Base-by-base conservation (phyloP, 2,888 invertebrate genomes). In the Perizoma affinitatum region DNA sequence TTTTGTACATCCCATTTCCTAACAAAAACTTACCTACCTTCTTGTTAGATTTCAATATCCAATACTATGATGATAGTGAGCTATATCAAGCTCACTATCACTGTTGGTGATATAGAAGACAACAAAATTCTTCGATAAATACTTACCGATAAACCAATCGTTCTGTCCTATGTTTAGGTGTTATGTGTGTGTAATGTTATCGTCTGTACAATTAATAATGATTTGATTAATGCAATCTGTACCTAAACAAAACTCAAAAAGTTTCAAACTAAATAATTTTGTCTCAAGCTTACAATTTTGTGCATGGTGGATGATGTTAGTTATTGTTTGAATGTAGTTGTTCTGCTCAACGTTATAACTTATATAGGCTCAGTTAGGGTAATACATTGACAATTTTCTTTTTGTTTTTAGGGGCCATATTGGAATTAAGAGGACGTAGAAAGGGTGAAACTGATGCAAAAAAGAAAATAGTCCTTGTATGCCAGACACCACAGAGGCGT, bases 371-470 rank as follows among this genome's bases (percentile, higher is more conserved):
- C 68, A 68, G 70, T 66, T 71, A 72, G 75, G 80, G 76, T 77
- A 75, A 79, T 71, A 80, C 77, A 88, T 82, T 90, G 87, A 90
- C 88, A 81, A 81, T 78, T 79, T 84, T 86, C 82, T 88, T 89
- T 89, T 86, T 89, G 83, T 89, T 91, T 91, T 88, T 91, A 91
- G 91, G 91, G 78, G 75, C 82, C 80, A 84, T 82, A 80, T 86
- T 88, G 89, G 87, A 86, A 85, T 84, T 88, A 75, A 83, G 82
- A 72, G 83, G 87, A 72, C 84, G 83, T 86, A 85, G 72, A 80
- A 80, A 85, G 71, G 81, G 71, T 79, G 84, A 83, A 70, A 81
- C 69, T 76, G 84, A 84, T 71, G 73, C 76, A 74, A 86, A 84
- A 86, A 85, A 85, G 87, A 90, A 87, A 88, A 86, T 91, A 68